phyloP scores from a whole-genome alignment of 2,888 invertebrate genomes.

The Lasioglossum lativentre region DNA sequence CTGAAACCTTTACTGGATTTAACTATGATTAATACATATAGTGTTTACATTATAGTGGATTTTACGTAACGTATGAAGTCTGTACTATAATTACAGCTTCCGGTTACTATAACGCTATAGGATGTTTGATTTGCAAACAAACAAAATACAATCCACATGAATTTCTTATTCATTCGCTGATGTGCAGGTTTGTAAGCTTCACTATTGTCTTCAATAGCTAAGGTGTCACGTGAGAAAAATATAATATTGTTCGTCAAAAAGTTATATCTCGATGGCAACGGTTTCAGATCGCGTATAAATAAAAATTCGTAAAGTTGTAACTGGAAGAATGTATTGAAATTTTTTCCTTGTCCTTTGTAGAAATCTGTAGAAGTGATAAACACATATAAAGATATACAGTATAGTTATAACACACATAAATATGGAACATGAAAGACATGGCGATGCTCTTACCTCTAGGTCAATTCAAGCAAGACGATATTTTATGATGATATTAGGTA shows the following conservation, averaged over 20 bases:
- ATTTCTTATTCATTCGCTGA: neutral
- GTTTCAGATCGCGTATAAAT: neutral
- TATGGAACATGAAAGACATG: neutral
- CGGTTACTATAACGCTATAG: neutral
- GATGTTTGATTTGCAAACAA: neutral
- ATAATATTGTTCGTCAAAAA: neutral
- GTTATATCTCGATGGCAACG: neutral
- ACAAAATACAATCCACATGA: neutral
- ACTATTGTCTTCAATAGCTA: neutral
- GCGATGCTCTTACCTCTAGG: neutral
- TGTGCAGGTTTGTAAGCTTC: neutral
- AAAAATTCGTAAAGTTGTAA: neutral
- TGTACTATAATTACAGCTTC: neutral
- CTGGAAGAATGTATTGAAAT: neutral
- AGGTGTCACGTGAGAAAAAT: neutral
- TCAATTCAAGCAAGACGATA: neutral
- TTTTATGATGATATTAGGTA: neutral
- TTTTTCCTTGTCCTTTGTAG: neutral
- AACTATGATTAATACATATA: neutral
- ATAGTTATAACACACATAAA: neutral
- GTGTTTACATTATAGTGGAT: neutral
- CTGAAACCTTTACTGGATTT: neutral
- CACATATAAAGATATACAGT: neutral
- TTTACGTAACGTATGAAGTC: neutral
- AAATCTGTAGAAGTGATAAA: neutral